Base-by-base conservation (phyloP, 2,888 invertebrate genomes). In the Boloria euphrosyne region DNA sequence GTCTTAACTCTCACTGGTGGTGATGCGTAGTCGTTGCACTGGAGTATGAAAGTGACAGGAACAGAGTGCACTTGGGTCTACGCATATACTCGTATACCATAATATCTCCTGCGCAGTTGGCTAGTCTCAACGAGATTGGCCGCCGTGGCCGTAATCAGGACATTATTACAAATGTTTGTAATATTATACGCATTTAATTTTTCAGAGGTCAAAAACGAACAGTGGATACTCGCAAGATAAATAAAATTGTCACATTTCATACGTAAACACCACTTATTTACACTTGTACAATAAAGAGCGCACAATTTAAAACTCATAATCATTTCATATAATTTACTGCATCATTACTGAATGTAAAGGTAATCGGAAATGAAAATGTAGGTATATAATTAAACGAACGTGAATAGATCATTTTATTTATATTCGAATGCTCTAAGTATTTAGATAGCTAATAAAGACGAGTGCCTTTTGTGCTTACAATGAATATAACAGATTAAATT, bases 231-330 rank as follows among this genome's bases (percentile, higher is more conserved):
- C n/a, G 2, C n/a, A 49, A 49, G 5, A 49, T 14, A 49, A 49
- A 16, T 49, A 49, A 47, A 59, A 49, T 49, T 49, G 16, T 17
- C 13, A 43, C 13, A 7, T 0, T 49, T 22, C 18, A 13, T 44
- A 22, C 22, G 22, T 55, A 57, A 63, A 44, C 18, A 63, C 55
- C 43, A 51, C 22, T 57, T 57, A 64, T 63, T 59, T 53, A 50
- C 58, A 59, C 57, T 27, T 44, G 44, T 16, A 61, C 38, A 60
- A 49, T 64, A 62, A 64, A 54, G 63, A 62, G 27, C 44, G 57
- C 54, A 66, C 67, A 63, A 71, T 68, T 70, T 71, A 63, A 68
- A 65, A 62, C 57, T 52, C 63, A 67, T 71, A 59, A 69, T 44
- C 51, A 57, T 61, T 55, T 13, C 22, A n/a, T 50, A 38, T 62